Evolutionary conservation across 1,140 invertebrate species (phyloP).

Genomic region (Aporrectodea caliginosa): DNA sequence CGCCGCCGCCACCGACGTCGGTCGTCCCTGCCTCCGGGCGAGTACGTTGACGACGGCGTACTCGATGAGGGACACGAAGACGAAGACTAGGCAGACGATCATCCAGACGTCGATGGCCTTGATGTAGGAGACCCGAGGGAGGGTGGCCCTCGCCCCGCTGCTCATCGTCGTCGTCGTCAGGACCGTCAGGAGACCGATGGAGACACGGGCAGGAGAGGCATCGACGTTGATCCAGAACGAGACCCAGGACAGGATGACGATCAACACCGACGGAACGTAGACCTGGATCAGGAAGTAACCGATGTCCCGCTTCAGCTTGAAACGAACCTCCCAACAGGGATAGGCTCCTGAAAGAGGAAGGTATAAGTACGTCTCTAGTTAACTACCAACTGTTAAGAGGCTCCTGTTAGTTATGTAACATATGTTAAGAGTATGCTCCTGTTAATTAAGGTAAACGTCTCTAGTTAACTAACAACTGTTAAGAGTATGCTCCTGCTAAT

Average conservation of each 20-base stretch:
- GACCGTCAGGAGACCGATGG: constrained; percentile 43
- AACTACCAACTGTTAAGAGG: too few relatives aligned
- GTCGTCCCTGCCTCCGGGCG: constrained; percentile 15
- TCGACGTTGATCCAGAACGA: constrained; percentile 76
- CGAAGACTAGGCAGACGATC: constrained; percentile 87
- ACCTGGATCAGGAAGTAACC: constrained; percentile 80
- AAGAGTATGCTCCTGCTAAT: too few relatives aligned
- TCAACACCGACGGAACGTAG: constrained; percentile 83
- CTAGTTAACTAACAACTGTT: too few relatives aligned
- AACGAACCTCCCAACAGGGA: constrained; percentile 65
- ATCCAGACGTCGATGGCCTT: constrained; percentile 92
- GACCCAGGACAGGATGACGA: constrained; percentile 88
- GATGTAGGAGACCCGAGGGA: constrained; percentile 57
- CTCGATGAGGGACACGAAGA: constrained; percentile 84
- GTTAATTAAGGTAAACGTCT: too few relatives aligned
- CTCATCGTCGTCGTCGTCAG: constrained; percentile 43
- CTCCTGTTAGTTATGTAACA: too few relatives aligned
- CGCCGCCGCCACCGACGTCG: not conserved
- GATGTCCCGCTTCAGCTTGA: constrained; percentile 72
- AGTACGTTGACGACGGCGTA: constrained; percentile 77
- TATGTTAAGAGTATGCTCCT: too few relatives aligned
- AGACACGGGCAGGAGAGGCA: constrained; percentile 60
- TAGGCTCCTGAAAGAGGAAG: constrained; percentile 53
- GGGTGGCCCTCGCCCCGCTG: constrained; percentile 29
- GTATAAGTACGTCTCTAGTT: too few relatives aligned